phyloP scores from a whole-genome alignment of 1,140 invertebrate genomes.

The Arion vulgaris region DNA sequence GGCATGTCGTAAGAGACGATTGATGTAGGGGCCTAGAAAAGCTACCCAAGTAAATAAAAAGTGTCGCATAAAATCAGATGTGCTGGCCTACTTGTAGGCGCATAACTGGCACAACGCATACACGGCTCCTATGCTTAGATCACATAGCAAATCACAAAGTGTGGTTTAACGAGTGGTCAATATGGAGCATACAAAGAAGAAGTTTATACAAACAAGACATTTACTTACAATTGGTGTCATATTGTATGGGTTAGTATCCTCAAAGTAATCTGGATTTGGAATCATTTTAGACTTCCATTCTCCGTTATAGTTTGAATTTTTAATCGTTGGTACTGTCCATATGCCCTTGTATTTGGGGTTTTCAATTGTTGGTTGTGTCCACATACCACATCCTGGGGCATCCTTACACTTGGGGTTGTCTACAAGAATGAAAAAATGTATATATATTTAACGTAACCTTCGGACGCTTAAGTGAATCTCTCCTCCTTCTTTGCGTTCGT shows the following conservation, averaged over 20 bases:
- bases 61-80: too few species aligned
- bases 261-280: constrained; percentile 94
- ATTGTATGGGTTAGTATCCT: constrained; percentile 90
- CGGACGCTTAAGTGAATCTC: too few species aligned
- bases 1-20: too few species aligned
- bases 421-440: constrained; percentile 39
- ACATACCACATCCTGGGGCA: constrained; percentile 91
- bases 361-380: constrained; percentile 87
- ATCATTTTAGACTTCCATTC: constrained; percentile 91
- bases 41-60: too few species aligned
- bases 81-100: too few species aligned
- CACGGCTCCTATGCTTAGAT: too few species aligned
- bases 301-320: constrained; percentile 92
- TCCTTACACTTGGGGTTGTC: constrained; percentile 89
- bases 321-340: constrained; percentile 92
- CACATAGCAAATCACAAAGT: too few species aligned
- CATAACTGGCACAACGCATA: too few species aligned
- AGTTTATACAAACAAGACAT: background rate
- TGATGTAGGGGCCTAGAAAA: too few species aligned
- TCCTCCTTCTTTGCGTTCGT: too few species aligned
- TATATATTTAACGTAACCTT: too few species aligned
- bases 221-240: constrained; percentile 93
- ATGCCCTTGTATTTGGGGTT: constrained; percentile 87
- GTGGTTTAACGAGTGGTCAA: too few species aligned
- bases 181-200: background rate